A percentile compares a stretch with the other conserved stretches of the same genome.
Conservation (phyloP, 2,113 vertebrate species). For the Coryphaenoides rupestris region DNA sequence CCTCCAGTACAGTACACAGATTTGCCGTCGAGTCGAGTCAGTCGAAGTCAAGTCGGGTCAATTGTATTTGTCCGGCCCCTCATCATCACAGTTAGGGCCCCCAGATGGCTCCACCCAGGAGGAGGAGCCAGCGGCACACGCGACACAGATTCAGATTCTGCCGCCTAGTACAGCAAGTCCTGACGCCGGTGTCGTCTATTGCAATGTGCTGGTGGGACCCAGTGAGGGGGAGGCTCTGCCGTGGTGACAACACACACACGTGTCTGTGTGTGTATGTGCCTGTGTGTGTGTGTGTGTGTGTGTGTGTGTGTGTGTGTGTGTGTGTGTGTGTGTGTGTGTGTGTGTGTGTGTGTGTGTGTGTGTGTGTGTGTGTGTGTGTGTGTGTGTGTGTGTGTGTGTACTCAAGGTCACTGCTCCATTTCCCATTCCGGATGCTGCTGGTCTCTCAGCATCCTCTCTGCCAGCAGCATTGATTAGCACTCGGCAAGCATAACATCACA, state of each 20-base stretch:
- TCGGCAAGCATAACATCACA: slow-evolving; percentile 57
- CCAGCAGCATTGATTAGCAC: slow-evolving; percentile 69
- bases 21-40: too few relatives aligned
- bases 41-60: too few relatives aligned
- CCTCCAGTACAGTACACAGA: too few relatives aligned
- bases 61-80: too few relatives aligned
- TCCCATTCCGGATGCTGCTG: slow-evolving; percentile 54
- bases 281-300: slow-evolving; percentile 13
- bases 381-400: slow-evolving; percentile 24
- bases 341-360: background rate
- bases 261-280: background rate
- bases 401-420: slow-evolving; percentile 65
- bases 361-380: slow-evolving; percentile 8
- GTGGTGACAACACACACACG: background rate
- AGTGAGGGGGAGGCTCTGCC: background rate
- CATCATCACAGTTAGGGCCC: too few relatives aligned
- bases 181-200: background rate
- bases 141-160: too few relatives aligned
- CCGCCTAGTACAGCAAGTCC: too few relatives aligned
- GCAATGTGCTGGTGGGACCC: background rate
- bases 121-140: too few relatives aligned
- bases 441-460: slow-evolving; percentile 63
- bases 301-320: slow-evolving; percentile 30
- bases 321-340: background rate
- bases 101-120: too few relatives aligned